Evolutionary conservation across 2,113 vertebrate genomes (phyloP).

Genomic region (Platycercus adscitus): DNA sequence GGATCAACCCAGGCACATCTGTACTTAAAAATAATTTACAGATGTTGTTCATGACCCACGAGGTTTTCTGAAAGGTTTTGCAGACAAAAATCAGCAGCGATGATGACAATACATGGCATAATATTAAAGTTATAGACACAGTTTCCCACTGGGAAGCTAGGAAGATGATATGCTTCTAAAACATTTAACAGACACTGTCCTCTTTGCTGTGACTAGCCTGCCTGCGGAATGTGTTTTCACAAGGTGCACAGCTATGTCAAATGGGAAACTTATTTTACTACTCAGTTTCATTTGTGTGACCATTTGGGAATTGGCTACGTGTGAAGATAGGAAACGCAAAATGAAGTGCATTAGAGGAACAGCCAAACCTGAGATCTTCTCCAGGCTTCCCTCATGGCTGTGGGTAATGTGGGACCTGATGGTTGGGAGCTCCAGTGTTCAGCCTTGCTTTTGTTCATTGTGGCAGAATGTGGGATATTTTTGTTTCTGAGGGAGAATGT

Average conservation of each 20-base stretch:
- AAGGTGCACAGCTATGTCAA: neutral
- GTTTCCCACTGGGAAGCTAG: neutral
- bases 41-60: neutral
- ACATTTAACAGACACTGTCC: neutral
- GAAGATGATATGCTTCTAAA: neutral
- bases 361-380: neutral
- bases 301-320: neutral
- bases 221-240: neutral
- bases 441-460: neutral
- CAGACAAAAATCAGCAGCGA: neutral
- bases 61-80: neutral
- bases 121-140: neutral
- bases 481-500: neutral
- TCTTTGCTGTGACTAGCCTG: neutral
- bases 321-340: conserved; percentile 7
- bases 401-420: accelerated
- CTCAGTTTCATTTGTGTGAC: neutral
- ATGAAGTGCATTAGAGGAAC: neutral
- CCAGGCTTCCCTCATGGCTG: neutral
- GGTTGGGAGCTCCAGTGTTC: neutral
- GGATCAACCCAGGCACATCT: neutral
- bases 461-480: neutral
- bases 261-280: neutral
- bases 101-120: neutral
- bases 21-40: neutral